Base-by-base conservation (phyloP, 2,797 vertebrate species). In the Sternotherus odoratus region DNA sequence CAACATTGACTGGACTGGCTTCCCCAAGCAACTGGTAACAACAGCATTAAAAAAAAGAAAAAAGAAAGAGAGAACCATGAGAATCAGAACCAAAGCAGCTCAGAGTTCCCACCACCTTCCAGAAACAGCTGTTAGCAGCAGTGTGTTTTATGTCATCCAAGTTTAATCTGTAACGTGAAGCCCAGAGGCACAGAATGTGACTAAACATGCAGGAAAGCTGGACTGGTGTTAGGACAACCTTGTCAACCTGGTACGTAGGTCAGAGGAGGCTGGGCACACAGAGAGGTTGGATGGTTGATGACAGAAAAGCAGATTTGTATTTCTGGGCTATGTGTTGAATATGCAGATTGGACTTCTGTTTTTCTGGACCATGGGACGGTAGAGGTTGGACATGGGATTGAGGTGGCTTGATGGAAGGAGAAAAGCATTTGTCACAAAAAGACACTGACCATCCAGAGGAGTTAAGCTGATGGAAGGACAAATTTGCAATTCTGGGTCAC, bases 21-120 rank as follows among this genome's bases (percentile, higher is more conserved):
- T 99, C 99, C 2, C 96, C 89, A 4, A 97, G 97, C 85, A 98
- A 91, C 99, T 99, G 96, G 77, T 69, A 88, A 94, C n/a, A 19
- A 0, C 13, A 82, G 79, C n/a, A 92, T 0, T 79, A 66, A 72
- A n/a, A 49, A 2, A 10, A 57, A 33, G 30, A 60, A 16, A 97
- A 92, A 49, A 16, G 85, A 48, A 83, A 94, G 57, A 82, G 74
- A 53, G 43, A 85, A 54, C 43, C 2, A 8, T 87, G 53, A 86
- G 78, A 82, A 88, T 60, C 56, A 69, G 87, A 39, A 9, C 33
- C 84, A 33, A 26, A 75, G 36, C 83, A 90, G 30, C 0, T 0
- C 69, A 4, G 72, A 50, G 30, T 79, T 19, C 72, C 83, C 1
- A 0, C 54, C 57, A 26, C 19, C 77, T 83, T 1, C 0, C 57